phyloP scores from a whole-genome alignment of 2,888 invertebrate species.

The Oligia fasciuncula region DNA sequence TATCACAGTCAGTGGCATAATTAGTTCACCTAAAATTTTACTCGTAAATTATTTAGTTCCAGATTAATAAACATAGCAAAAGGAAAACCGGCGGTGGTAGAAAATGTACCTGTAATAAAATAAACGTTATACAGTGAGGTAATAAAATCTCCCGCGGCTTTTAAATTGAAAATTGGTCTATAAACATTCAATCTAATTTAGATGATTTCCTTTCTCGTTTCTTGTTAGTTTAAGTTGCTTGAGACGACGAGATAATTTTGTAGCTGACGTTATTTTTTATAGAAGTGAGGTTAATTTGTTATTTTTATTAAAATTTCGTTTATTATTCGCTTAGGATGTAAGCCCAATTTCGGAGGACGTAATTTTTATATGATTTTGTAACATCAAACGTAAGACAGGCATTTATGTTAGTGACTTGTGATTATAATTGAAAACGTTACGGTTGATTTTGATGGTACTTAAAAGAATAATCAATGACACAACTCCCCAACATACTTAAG shows the following conservation, averaged over 20 bases:
- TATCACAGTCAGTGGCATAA: conserved; percentile 59
- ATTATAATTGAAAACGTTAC: conserved; percentile 4
- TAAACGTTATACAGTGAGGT: conserved; percentile 48
- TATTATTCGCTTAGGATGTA: conserved; percentile 33
- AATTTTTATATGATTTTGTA: conserved; percentile 43
- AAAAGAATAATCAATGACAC: background rate
- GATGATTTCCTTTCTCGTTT: conserved; percentile 51
- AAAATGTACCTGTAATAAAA: conserved; percentile 60
- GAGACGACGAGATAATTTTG: conserved; percentile 58
- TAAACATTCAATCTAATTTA: conserved; percentile 58
- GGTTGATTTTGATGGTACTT: background rate
- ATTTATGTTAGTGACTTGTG: conserved; percentile 6
- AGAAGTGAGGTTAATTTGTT: conserved; percentile 50
- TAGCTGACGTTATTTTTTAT: conserved; percentile 56
- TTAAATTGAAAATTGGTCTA: conserved; percentile 60
- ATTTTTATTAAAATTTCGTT: conserved; percentile 49
- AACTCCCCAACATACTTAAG: background rate
- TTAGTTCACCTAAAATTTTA: conserved; percentile 62
- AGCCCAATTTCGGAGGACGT: conserved; percentile 35
- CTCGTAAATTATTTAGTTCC: conserved; percentile 60
- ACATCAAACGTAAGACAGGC: conserved; percentile 28
- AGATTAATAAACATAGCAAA: conserved; percentile 57
- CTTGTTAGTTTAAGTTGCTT: conserved; percentile 52
- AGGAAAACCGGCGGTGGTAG: conserved; percentile 25
- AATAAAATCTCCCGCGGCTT: conserved; percentile 58